Evolutionary conservation across 2,888 invertebrate species (phyloP).

Genomic region (Ophion ventricosus): DNA sequence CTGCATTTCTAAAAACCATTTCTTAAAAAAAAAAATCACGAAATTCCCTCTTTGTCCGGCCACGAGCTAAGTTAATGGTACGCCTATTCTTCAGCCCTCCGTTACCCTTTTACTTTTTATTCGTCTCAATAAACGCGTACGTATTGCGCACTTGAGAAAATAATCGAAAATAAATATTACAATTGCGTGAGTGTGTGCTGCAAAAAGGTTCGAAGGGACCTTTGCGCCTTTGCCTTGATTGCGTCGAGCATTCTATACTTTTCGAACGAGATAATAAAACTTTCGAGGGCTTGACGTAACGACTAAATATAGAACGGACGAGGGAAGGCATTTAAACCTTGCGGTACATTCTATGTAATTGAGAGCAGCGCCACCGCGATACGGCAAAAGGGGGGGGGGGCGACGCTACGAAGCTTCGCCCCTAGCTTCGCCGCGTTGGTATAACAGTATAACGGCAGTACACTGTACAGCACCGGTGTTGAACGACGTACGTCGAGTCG

Average conservation of each 20-base stretch:
- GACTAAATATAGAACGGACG: conserved; percentile 62
- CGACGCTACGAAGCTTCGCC: conserved; percentile 14
- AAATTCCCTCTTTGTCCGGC: no score
- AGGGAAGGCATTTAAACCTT: conserved; percentile 53
- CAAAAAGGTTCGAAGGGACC: background rate
- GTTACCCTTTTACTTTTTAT: background rate
- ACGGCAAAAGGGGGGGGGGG: conserved; percentile 21
- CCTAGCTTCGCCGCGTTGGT: conserved; percentile 16
- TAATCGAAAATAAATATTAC: background rate
- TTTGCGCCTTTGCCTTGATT: conserved; percentile 4
- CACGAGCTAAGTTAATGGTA: no score
- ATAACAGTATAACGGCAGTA: conserved; percentile 21
- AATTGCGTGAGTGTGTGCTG: background rate
- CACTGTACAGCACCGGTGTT: conserved; percentile 54
- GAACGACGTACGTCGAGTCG: conserved; percentile 48
- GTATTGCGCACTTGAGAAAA: background rate
- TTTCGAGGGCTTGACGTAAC: conserved; percentile 58
- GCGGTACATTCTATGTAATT: conserved; percentile 51
- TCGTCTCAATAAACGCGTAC: background rate
- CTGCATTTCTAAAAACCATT: no score
- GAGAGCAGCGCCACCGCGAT: conserved; percentile 26
- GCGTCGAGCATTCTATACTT: conserved; percentile 22
- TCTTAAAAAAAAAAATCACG: no score
- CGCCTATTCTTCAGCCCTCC: no score
- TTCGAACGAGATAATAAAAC: conserved; percentile 49